phyloP scores from a whole-genome alignment of 2,113 vertebrate species.

The Salvator merianae region DNA sequence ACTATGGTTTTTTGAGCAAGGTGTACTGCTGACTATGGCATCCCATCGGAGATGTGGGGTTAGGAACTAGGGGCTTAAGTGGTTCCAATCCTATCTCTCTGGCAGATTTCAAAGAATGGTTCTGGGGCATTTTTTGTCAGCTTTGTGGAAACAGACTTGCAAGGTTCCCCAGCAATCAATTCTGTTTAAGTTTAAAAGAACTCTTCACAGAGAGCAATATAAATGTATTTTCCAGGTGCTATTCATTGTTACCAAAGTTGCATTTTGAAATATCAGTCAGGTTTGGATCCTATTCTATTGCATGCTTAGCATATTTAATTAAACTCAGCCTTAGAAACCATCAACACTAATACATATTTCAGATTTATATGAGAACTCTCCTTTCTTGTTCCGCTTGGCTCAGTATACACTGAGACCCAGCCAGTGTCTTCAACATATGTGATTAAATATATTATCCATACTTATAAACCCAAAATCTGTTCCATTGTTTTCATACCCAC shows the following conservation, averaged over 20 bases:
- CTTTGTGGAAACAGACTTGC: no score
- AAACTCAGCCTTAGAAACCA: not conserved
- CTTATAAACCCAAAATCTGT: constrained; percentile 12
- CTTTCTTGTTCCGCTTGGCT: not conserved
- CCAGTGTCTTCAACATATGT: constrained; percentile 2
- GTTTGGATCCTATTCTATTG: not conserved
- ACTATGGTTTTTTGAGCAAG: no score
- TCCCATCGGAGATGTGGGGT: no score
- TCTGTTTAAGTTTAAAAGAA: not conserved
- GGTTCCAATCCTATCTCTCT: no score
- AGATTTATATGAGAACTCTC: not conserved
- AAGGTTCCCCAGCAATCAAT: no score
- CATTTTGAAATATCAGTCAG: no score
- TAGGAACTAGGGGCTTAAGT: no score
- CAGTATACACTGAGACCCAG: not conserved
- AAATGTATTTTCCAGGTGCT: not conserved
- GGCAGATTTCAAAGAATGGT: no score
- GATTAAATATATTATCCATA: not conserved
- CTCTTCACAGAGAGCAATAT: not conserved
- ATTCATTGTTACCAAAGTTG: not conserved
- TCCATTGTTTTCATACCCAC: constrained; percentile 15
- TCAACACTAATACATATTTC: not conserved
- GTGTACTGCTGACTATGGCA: no score
- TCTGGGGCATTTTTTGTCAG: no score
- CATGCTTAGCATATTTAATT: not conserved